Base-by-base conservation (phyloP, 2,888 invertebrate genomes). In the Hypercompe scribonia region DNA sequence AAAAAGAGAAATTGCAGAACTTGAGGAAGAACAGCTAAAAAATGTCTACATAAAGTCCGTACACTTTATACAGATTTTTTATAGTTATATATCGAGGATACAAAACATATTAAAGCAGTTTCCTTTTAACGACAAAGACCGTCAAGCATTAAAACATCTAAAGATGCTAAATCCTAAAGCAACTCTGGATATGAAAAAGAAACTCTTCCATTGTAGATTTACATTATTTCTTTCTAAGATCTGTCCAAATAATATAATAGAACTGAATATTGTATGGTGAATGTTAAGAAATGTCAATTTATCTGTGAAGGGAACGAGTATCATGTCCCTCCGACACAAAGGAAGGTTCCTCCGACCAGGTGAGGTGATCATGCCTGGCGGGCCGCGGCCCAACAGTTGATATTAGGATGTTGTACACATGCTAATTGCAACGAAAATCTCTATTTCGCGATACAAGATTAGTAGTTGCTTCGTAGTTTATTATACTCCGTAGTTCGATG, bases 221-320 rank as follows among this genome's bases (percentile, higher is more conserved):
- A 28, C 50, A 34, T 68, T 74, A 71, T 72, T 67, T 69, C 24
- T 78, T 78, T 58, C 68, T 75, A 71, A 67, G n/a, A 67, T 78
- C 65, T 73, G 75, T 70, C 73, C 78, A 71, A 33, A 71, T 31
- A 78, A 74, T 74, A 63, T 78, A 71, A 75, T 74, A 10, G 73
- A 78, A 70, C 61, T 78, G 36, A 74, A 75, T 63, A 65, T 66
- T 36, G 75, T 72, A 69, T 75, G 70, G 75, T 36, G 75, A 65
- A 24, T 36, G 7, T 36, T 69, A 42, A 28, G 69, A 61, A 69
- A 69, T 31, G 61, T 50, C 50, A 4, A 50, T 50, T 50, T 50
- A n/a, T n/a, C n/a, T n/a, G n/a, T n/a, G n/a, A n/a, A n/a, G n/a
- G n/a, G n/a, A n/a, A n/a, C n/a, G n/a, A n/a, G n/a, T n/a, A n/a